phyloP scores from a whole-genome alignment of 2,888 invertebrate species.

The Drosophila putrida region DNA sequence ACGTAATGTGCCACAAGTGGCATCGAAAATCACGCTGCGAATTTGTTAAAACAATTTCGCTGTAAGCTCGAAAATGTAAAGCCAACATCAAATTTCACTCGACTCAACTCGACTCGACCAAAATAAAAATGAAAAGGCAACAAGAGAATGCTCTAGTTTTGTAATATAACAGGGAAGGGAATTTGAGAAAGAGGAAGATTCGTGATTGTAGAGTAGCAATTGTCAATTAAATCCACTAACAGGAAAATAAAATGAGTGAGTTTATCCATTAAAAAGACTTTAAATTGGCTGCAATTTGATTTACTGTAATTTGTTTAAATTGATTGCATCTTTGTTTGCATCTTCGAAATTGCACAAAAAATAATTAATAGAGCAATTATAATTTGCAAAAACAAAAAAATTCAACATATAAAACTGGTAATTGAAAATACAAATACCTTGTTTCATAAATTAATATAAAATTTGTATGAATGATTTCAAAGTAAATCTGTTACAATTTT shows the following conservation, averaged over 20 bases:
- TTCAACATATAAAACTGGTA: no score
- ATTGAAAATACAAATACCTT: no score
- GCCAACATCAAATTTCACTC: constrained; percentile 24
- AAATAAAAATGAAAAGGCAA: constrained; percentile 15
- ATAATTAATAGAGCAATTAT: not conserved
- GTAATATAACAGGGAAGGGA: not conserved
- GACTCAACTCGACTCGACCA: constrained; percentile 8
- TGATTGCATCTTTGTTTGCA: not conserved
- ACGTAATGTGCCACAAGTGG: constrained; percentile 59
- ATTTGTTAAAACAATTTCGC: constrained; percentile 47
- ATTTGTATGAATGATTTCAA: no score
- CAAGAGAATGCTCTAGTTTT: not conserved
- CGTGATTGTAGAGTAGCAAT: not conserved
- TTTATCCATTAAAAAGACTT: not conserved
- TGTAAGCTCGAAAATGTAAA: constrained; percentile 39
- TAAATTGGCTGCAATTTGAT: not conserved
- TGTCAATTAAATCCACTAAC: not conserved
- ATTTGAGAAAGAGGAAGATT: not conserved
- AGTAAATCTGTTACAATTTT: no score
- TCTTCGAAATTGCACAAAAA: not conserved
- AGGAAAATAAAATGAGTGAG: not conserved
- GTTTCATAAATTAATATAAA: no score
- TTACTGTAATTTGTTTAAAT: not conserved
- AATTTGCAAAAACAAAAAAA: no score
- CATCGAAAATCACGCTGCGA: constrained; percentile 37